Percentiles rank a stretch among this genome's conserved stretches.
Evolutionary conservation across 2,797 vertebrate genomes (phyloP).

Genomic region (Serranus cabrilla): DNA sequence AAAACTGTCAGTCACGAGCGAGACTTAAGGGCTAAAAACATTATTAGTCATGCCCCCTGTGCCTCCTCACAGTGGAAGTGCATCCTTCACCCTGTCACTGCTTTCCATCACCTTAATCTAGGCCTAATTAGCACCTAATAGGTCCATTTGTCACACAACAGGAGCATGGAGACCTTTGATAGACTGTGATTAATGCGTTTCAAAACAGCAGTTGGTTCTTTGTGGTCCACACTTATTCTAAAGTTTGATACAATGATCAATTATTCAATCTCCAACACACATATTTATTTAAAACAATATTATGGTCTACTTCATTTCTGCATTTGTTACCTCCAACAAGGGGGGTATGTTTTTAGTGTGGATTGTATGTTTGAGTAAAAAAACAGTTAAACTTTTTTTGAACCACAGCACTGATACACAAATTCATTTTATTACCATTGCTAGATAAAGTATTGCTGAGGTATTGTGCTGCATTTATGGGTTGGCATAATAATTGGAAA

Average conservation of each 20-base stretch:
- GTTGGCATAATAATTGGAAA: too few species aligned
- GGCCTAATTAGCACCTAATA: conserved; percentile 77
- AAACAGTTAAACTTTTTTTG: too few species aligned
- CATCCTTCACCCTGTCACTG: conserved; percentile 73
- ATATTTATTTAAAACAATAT: conserved; percentile 8
- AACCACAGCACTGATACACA: too few species aligned
- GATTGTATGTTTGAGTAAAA: too few species aligned
- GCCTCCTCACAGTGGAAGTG: conserved; percentile 57
- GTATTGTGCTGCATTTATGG: too few species aligned
- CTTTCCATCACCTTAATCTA: conserved; percentile 75
- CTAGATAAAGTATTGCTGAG: too few species aligned
- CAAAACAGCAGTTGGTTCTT: conserved; percentile 35
- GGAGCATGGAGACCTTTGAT: conserved; percentile 60
- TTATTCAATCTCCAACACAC: not conserved
- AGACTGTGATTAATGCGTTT: conserved; percentile 63
- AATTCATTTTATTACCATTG: too few species aligned
- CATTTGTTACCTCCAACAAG: not conserved
- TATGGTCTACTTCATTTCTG: not conserved
- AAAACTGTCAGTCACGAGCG: conserved; percentile 65
- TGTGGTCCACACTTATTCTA: conserved; percentile 26
- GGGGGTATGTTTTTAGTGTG: too few species aligned
- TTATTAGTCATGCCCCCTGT: conserved; percentile 69
- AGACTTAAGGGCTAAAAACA: conserved; percentile 59
- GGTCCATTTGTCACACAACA: conserved; percentile 78
- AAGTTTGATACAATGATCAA: conserved; percentile 30